A percentile compares a stretch with the other conserved stretches of the same genome.
These are phyloP conservation scores for Cacatua alba DNA, from an alignment of 2,113 vertebrate genomes.

Conservation along the genomic window DNA sequence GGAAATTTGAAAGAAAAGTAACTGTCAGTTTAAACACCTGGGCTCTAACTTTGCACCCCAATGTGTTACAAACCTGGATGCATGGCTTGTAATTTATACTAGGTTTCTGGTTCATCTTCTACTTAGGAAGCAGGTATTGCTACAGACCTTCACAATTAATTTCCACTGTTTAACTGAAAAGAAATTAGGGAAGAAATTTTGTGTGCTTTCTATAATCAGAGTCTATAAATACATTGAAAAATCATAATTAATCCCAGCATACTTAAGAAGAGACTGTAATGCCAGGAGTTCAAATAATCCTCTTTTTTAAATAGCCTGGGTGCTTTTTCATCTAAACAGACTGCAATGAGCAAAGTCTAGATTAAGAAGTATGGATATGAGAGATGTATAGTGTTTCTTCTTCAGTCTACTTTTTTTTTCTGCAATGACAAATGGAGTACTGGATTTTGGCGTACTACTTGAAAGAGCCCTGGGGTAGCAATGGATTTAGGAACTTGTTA, in stretches of 20 bases:
- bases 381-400: background rate
- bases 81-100: background rate
- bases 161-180: background rate
- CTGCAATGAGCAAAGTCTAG: too few species aligned
- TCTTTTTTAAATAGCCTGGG: background rate
- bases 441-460: background rate
- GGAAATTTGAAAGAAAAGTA: background rate
- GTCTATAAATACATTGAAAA: background rate
- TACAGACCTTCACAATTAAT: background rate
- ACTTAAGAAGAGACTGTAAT: background rate
- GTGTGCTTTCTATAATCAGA: background rate
- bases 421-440: background rate
- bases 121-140: background rate
- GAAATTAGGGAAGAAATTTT: background rate
- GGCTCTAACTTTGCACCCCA: background rate
- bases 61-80: background rate
- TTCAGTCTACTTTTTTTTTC: background rate
- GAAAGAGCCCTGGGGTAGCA: too few species aligned
- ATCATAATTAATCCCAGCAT: background rate
- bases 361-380: background rate
- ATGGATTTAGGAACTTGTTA: background rate
- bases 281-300: background rate
- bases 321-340: background rate
- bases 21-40: rapidly evolving
- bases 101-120: background rate